A percentile compares a stretch with the other conserved stretches of the same genome.
phyloP scores from a whole-genome alignment of 2,888 invertebrate genomes.

The Papilio demoleus region DNA sequence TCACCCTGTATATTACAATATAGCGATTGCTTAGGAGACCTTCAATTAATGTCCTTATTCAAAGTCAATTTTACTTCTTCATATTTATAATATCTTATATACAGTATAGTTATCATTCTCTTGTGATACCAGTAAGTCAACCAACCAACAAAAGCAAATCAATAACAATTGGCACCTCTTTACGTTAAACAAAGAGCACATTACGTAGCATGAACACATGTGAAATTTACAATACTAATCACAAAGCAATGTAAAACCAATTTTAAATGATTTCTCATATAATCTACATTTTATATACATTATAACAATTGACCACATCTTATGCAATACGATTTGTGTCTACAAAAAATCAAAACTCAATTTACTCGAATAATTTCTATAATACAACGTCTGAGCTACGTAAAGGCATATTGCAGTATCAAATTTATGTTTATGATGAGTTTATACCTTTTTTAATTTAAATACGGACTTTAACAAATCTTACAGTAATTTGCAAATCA shows the following conservation, averaged over 20 bases:
- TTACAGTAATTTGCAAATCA: neutral
- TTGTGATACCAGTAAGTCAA: no score
- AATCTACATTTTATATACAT: neutral
- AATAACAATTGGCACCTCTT: neutral
- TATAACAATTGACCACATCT: neutral
- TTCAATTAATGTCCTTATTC: no score
- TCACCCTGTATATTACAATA: neutral
- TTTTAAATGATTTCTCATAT: neutral
- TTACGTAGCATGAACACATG: neutral
- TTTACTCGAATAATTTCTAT: slow-evolving; percentile 11
- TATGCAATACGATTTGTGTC: slow-evolving; percentile 4
- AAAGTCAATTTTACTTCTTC: neutral
- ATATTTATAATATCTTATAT: neutral
- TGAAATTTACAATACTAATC: neutral
- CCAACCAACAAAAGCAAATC: neutral
- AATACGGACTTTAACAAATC: neutral
- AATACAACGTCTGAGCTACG: slow-evolving; percentile 21
- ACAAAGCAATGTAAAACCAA: neutral
- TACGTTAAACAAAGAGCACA: neutral
- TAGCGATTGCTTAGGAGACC: neutral
- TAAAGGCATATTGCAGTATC: slow-evolving; percentile 14
- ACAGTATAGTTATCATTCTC: neutral
- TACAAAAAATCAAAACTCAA: neutral
- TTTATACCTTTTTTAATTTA: neutral
- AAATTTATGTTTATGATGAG: neutral